Evolutionary conservation across 2,113 vertebrate species (phyloP).

Genomic region (Madoqua kirkii): DNA sequence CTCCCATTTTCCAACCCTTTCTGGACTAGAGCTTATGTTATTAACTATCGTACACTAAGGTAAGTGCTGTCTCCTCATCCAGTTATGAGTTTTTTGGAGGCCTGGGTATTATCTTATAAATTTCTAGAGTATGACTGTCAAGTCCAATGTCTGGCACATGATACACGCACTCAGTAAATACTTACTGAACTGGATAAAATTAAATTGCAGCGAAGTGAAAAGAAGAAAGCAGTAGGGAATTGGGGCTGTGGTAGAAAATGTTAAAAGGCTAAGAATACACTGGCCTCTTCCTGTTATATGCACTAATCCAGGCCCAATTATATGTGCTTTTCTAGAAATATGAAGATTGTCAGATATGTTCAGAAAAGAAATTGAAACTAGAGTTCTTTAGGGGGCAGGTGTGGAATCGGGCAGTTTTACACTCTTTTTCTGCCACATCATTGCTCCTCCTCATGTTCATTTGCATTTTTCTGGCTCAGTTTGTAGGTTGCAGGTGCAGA

Average conservation of each 20-base stretch:
- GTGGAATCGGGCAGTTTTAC: neutral
- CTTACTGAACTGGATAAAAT: neutral
- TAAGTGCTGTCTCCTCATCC: neutral
- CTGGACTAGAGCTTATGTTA: neutral
- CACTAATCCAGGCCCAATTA: neutral
- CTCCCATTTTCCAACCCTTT: neutral
- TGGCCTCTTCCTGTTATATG: neutral
- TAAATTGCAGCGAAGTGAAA: neutral
- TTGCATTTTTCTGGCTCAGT: slow-evolving; percentile 1
- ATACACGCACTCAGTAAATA: neutral
- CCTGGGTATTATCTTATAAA: neutral
- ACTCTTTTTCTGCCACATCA: neutral
- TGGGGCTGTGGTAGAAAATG: neutral
- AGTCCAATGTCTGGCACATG: neutral
- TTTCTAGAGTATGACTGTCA: neutral
- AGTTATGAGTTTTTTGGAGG: neutral
- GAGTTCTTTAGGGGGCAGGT: neutral
- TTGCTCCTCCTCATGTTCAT: neutral
- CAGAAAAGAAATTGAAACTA: slow-evolving; percentile 23
- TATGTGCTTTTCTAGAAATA: slow-evolving; percentile 12
- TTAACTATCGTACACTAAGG: neutral
- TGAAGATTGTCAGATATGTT: neutral
- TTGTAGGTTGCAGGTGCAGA: neutral
- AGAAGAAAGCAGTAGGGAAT: neutral
- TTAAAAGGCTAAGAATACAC: neutral